These are phyloP conservation scores for Pao palembangensis DNA, from an alignment of 2,113 vertebrate genomes.

Conservation along the genomic window DNA sequence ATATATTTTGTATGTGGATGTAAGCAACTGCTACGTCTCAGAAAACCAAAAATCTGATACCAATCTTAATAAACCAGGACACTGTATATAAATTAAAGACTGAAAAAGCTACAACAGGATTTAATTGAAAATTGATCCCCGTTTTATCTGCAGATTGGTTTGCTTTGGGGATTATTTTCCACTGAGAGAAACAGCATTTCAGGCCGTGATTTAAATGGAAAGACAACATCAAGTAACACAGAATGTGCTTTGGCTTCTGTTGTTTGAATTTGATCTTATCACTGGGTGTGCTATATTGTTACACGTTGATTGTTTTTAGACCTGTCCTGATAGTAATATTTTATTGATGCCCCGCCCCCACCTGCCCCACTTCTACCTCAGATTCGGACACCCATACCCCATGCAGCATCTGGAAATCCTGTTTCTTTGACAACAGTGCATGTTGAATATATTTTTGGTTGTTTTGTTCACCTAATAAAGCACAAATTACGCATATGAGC, in stretches of 20 bases:
- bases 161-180: conserved; percentile 34
- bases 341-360: conserved; percentile 41
- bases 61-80: conserved; percentile 34
- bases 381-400: conserved; percentile 57
- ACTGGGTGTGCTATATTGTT: conserved; percentile 59
- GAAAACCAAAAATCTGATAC: conserved; percentile 28
- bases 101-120: conserved; percentile 36
- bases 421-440: conserved; percentile 71
- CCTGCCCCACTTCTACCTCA: conserved; percentile 73
- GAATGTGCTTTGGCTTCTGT: conserved; percentile 40
- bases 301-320: conserved; percentile 59
- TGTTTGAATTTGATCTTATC: conserved; percentile 50
- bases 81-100: conserved; percentile 58
- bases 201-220: conserved; percentile 19
- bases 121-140: conserved; percentile 18
- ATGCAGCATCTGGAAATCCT: conserved; percentile 60
- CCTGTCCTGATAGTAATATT: conserved; percentile 47
- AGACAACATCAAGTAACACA: conserved; percentile 3
- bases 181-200: conserved; percentile 10
- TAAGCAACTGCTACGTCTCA: conserved; percentile 35
- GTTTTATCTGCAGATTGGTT: conserved; percentile 22
- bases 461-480: conserved; percentile 77
- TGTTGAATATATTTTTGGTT: conserved; percentile 74
- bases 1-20: conserved; percentile 71
- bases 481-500: conserved; percentile 59